Percentiles rank a stretch among this genome's conserved stretches.
These are phyloP conservation scores for Pan troglodytes DNA, from an alignment of 2,113 vertebrate species.

Conservation along the genomic window NHGRI_mPanTro3-v2.1_pri NC_072404.2:128306501-128307000, in stretches of 20 bases:
- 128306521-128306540: not conserved
- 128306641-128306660: not conserved
- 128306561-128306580: not conserved
- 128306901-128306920: not conserved
- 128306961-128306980: not conserved
- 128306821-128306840: not conserved
- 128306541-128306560: not conserved
- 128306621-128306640: not conserved
- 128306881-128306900: not conserved
- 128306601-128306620: not conserved
- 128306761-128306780: not conserved
- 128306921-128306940: not conserved
- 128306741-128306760: not conserved
- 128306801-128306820: not conserved
- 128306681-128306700: not conserved
- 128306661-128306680: not conserved
- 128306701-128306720: not conserved
- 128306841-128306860: not conserved
- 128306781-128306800: not conserved
- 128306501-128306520: constrained; percentile 9
- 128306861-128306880: not conserved
- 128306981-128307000: not conserved
- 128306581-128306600: not conserved
- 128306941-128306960: not conserved
- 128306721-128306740: not conserved